Conservation (phyloP, 1,140 invertebrate genomes). For the Phenacoccus solenopsis region DNA sequence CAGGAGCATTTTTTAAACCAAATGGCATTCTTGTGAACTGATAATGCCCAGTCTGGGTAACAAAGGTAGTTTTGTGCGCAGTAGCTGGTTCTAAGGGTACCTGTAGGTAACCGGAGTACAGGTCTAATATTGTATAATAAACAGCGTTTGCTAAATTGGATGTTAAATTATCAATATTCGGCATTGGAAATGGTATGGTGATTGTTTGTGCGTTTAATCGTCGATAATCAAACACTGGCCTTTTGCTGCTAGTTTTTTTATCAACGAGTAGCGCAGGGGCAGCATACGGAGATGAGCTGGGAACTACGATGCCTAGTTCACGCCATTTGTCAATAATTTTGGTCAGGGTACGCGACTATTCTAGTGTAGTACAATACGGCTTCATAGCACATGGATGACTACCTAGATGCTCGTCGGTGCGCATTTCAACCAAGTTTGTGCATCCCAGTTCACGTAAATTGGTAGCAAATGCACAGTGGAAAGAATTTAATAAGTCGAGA, state of each 20-base stretch:
- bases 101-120: slow-evolving; percentile 35
- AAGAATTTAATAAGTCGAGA: too few species aligned
- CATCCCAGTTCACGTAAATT: too few species aligned
- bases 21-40: slow-evolving; percentile 25
- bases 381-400: too few species aligned
- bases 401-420: too few species aligned
- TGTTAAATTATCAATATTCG: slow-evolving; percentile 37
- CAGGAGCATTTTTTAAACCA: slow-evolving; percentile 25
- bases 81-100: slow-evolving; percentile 26
- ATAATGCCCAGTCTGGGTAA: slow-evolving; percentile 19
- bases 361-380: too few species aligned
- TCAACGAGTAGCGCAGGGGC: not conserved
- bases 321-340: too few species aligned
- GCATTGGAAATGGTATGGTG: slow-evolving; percentile 40
- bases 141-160: slow-evolving; percentile 34
- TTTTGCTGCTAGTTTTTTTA: not conserved
- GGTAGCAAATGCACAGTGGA: too few species aligned
- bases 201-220: slow-evolving; percentile 34
- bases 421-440: too few species aligned
- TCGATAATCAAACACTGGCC: slow-evolving; percentile 30
- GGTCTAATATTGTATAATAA: slow-evolving; percentile 38
- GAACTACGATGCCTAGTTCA: not conserved
- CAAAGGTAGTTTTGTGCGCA: slow-evolving; percentile 29
- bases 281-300: slow-evolving; percentile 10
- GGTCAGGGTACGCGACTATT: too few species aligned